Base-by-base conservation (phyloP, 2,888 invertebrate genomes). In the Drosophila hawaiiensis region DNA sequence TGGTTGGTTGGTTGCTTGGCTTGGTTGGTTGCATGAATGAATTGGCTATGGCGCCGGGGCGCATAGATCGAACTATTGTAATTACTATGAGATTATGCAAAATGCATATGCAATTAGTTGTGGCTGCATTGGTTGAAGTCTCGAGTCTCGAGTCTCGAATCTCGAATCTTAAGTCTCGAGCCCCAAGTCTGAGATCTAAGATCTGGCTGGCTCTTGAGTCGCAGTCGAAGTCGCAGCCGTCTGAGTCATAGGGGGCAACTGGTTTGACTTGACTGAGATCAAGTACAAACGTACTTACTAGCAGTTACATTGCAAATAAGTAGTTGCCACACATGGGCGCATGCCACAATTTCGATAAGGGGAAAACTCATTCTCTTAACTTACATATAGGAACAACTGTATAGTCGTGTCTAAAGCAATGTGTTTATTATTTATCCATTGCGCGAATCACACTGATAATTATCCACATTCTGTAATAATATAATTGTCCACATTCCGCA, bases 51-150 rank as follows among this genome's bases (percentile, higher is more conserved):
- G 71, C 74, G 82, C 79, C 76, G 66, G 68, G 29, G 69, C 37
- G 50, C 70, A 66, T 67, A 80, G 78, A 79, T 86, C 84, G 84
- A 85, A 88, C 79, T 88, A 88, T 86, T 88, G 88, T 86, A 86
- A 87, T 87, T 88, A 85, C 81, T 87, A 82, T 78, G 75, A 84
- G 83, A 86, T 85, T 88, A 86, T 86, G 88, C 88, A 87, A 87
- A 87, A 88, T 83, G 81, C 81, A 84, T 73, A 71, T 69, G 80
- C 75, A 77, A 77, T 81, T 81, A 81, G 76, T 73, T 73, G 52
- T 35, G 41, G 58, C 61, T 47, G 68, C 58, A 68, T 61, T 37
- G 62, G 16, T 9, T 22, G 47, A 22, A 47, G 47, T 22, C 47
- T 22, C 14, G 16, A 43, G n/a, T 28, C 52, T 37, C 50, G 49